These are phyloP conservation scores for Megalopta genalis DNA, from an alignment of 1,140 invertebrate species.

Conservation along the genomic window DNA sequence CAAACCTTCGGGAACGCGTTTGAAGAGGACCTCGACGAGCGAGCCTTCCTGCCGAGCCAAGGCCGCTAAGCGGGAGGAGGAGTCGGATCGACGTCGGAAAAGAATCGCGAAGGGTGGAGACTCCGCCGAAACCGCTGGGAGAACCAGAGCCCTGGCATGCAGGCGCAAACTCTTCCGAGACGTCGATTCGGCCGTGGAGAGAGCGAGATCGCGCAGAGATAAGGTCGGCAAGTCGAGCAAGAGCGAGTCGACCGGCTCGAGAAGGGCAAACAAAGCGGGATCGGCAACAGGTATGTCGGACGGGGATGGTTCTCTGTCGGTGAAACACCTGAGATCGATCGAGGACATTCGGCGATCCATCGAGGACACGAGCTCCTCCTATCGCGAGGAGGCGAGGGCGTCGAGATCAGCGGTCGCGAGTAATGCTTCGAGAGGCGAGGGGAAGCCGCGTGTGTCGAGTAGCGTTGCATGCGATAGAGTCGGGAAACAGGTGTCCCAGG, in stretches of 20 bases:
- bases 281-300: not conserved
- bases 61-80: not conserved
- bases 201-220: not conserved
- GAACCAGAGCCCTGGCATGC: conserved; percentile 48
- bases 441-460: not conserved
- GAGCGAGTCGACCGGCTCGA: too few relatives aligned
- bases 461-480: conserved; percentile 2
- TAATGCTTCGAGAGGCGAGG: not conserved
- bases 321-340: conserved; percentile 62
- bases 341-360: conserved; percentile 66
- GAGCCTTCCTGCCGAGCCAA: too few relatives aligned
- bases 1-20: not conserved
- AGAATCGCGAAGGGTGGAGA: conserved; percentile 27
- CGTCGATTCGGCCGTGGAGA: conserved; percentile 27
- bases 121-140: conserved; percentile 43
- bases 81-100: not conserved
- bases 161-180: conserved; percentile 60
- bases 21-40: not conserved
- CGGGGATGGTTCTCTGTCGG: not conserved
- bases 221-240: too few relatives aligned
- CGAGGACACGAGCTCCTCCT: conserved; percentile 4
- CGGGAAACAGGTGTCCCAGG: not conserved
- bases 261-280: not conserved
- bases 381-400: not conserved
- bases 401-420: conserved; percentile 53